Conservation (phyloP, 2,888 invertebrate species). For the Mythimna lalbum region DNA sequence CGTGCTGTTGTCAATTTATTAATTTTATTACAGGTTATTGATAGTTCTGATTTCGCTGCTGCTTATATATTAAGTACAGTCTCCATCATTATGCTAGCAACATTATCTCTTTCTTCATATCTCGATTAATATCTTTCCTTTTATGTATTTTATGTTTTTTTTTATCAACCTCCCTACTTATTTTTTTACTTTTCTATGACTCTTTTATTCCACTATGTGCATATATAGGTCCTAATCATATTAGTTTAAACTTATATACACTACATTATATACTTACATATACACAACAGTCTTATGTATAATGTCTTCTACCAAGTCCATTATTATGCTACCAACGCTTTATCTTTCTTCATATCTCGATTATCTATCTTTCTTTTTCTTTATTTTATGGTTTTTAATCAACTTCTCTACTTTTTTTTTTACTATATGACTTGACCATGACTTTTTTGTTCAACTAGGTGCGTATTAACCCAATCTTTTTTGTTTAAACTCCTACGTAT, state of each 20-base stretch:
- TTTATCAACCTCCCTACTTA: too few species aligned
- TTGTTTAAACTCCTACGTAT: neutral
- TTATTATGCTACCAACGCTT: too few species aligned
- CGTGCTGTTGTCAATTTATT: neutral
- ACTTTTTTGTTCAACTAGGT: neutral
- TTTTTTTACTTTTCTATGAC: too few species aligned
- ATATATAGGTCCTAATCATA: neutral
- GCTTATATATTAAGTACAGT: neutral
- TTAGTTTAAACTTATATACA: neutral
- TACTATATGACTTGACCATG: neutral
- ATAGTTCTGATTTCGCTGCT: neutral
- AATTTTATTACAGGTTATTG: neutral
- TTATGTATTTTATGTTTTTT: too few species aligned
- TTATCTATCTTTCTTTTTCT: neutral
- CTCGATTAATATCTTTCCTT: too few species aligned
- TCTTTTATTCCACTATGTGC: neutral
- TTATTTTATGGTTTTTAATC: neutral
- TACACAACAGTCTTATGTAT: constrained; percentile 4
- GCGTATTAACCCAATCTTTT: neutral
- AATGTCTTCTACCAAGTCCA: constrained; percentile 11
- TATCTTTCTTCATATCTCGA: too few species aligned
- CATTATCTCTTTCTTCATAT: neutral
- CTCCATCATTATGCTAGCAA: neutral
- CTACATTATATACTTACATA: too few species aligned
- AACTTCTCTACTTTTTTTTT: too few species aligned